Conservation (phyloP, 2,888 invertebrate genomes). For the Macrosoma leucophasiata region DNA sequence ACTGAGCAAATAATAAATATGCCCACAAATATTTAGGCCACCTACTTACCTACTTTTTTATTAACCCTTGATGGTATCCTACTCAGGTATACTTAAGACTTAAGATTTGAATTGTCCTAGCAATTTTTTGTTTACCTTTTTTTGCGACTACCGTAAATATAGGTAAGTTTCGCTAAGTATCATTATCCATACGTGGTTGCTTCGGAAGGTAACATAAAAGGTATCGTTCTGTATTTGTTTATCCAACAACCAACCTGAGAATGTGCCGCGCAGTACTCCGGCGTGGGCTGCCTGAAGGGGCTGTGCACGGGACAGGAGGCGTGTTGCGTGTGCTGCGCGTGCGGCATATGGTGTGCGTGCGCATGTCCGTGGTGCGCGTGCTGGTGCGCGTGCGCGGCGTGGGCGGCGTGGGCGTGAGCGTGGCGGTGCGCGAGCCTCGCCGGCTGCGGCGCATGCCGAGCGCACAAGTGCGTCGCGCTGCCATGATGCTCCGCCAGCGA, state of each 20-base stretch:
- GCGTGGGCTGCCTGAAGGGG: constrained; percentile 79
- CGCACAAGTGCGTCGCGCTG: constrained; percentile 65
- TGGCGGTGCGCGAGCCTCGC: constrained; percentile 58
- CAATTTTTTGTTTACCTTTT: no score
- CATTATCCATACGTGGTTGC: no score
- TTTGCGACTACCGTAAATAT: no score
- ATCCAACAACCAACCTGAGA: constrained; percentile 50
- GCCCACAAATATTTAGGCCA: no score
- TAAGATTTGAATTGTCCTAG: no score
- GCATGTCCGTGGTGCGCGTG: constrained; percentile 57
- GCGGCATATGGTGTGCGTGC: constrained; percentile 67
- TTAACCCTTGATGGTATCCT: no score
- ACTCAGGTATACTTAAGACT: no score
- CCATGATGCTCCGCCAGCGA: constrained; percentile 69
- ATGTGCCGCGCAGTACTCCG: constrained; percentile 68
- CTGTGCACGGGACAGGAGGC: constrained; percentile 84
- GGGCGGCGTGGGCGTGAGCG: constrained; percentile 45
- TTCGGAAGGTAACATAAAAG: no score
- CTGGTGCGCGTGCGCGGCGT: constrained; percentile 45
- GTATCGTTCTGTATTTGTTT: constrained; percentile 11
- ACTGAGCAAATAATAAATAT: no score
- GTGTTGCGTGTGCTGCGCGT: constrained; percentile 61
- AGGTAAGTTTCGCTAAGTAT: no score
- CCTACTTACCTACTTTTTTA: no score
- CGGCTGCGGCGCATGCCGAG: constrained; percentile 60